phyloP scores from a whole-genome alignment of 2,888 invertebrate genomes.

The Ellobium chinense region DNA sequence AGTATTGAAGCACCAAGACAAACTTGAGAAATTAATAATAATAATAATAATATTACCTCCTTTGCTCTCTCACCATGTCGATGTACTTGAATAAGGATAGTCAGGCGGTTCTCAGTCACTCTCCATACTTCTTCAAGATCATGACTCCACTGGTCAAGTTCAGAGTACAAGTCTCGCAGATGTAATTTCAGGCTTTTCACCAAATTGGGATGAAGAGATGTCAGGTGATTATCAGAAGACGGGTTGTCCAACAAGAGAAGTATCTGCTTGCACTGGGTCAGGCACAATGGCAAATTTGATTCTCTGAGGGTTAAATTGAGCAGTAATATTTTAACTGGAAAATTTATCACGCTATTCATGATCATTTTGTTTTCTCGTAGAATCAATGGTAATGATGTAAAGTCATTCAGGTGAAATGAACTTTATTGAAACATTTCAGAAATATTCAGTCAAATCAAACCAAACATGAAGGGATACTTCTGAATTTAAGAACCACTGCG shows the following conservation, averaged over 20 bases:
- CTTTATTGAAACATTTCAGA: too few species aligned
- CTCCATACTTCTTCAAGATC: conserved; percentile 47
- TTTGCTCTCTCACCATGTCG: conserved; percentile 46
- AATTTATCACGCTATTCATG: too few species aligned
- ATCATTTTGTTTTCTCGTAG: too few species aligned
- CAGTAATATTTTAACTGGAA: too few species aligned
- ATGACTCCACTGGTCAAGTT: conserved; percentile 29
- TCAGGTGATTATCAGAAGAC: conserved; percentile 22
- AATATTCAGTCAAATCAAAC: too few species aligned
- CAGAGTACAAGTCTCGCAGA: conserved; percentile 26
- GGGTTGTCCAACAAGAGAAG: conserved; percentile 44
- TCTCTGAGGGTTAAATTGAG: conserved; percentile 25
- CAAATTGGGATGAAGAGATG: conserved; percentile 32
- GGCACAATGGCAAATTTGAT: conserved; percentile 24
- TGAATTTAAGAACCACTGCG: too few species aligned
- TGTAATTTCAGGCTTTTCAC: conserved; percentile 19
- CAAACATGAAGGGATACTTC: too few species aligned
- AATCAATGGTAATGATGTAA: too few species aligned
- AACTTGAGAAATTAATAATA: too few species aligned
- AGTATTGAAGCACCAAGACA: too few species aligned
- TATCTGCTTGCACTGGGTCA: conserved; percentile 45
- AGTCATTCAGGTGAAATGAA: too few species aligned
- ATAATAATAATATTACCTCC: too few species aligned
- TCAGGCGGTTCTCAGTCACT: conserved; percentile 42
- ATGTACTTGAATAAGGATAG: conserved; percentile 41